A percentile compares a stretch with the other conserved stretches of the same genome.
These are phyloP conservation scores for Emydoidea blandingii DNA, from an alignment of 2,797 vertebrate species.

Conservation along the genomic window DNA sequence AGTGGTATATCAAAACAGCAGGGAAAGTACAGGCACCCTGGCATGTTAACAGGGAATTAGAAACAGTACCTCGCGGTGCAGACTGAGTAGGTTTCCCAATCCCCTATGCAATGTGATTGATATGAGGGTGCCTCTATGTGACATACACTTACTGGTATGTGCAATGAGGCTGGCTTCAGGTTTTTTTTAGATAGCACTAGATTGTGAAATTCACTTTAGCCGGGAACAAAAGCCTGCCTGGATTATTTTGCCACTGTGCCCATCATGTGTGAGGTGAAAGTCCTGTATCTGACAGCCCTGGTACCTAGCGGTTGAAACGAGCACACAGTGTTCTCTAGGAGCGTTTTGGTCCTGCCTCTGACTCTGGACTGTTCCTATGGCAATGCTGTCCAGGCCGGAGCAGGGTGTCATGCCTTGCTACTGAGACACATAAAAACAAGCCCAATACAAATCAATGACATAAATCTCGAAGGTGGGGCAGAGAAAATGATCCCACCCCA, in stretches of 20 bases:
- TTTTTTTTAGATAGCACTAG: conserved; percentile 61
- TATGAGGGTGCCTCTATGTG: neutral
- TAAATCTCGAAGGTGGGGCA: neutral
- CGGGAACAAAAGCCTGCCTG: conserved; percentile 31
- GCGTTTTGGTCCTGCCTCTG: neutral
- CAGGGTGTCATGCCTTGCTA: neutral
- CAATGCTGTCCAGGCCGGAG: neutral
- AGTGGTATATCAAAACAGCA: neutral
- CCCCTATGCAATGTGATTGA: neutral
- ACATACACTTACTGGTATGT: neutral
- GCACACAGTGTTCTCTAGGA: conserved; percentile 10
- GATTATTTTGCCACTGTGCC: conserved; percentile 52
- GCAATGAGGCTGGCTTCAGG: conserved; percentile 33
- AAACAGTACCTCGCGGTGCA: neutral
- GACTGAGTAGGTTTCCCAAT: neutral
- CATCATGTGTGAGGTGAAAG: conserved; percentile 53
- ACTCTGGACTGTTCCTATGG: neutral
- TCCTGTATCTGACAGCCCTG: conserved; percentile 31
- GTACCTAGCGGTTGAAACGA: conserved; percentile 13
- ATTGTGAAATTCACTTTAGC: conserved; percentile 66
- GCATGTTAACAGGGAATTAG: neutral
- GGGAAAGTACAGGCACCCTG: neutral
- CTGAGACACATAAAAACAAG: neutral
- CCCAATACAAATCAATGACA: neutral
- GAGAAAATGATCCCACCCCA: neutral